Conservation (phyloP, 2,888 invertebrate genomes). For the Cerastoderma edule region DNA sequence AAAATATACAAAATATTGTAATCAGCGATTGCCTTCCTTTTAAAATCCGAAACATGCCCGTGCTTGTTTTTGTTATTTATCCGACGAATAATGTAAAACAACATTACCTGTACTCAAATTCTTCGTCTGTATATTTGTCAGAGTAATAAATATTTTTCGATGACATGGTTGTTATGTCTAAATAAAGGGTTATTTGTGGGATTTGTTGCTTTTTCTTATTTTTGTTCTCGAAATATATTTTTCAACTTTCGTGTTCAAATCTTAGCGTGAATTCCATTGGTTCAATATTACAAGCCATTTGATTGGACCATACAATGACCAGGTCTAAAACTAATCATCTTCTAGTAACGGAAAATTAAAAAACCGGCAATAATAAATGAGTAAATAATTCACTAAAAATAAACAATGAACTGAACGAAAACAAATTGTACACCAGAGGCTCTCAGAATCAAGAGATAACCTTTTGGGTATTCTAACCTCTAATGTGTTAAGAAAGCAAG, state of each 20-base stretch:
- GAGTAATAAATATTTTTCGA: constrained; percentile 95
- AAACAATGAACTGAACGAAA: no score
- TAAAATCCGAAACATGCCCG: constrained; percentile 11
- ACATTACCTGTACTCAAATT: constrained; percentile 94
- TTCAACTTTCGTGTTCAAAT: constrained; percentile 22
- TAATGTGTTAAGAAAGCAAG: no score
- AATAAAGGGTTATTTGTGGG: not conserved
- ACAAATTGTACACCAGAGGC: no score
- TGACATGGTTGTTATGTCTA: constrained; percentile 76
- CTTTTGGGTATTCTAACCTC: no score
- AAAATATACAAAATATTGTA: no score
- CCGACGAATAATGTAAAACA: not conserved
- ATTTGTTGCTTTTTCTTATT: not conserved
- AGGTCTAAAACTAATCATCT: not conserved
- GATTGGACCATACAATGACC: not conserved
- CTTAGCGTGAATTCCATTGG: not conserved
- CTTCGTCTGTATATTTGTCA: constrained; percentile 95
- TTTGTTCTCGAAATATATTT: not conserved
- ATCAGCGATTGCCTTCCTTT: no score
- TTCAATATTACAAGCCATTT: not conserved
- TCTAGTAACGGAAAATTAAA: no score
- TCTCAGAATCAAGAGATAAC: no score
- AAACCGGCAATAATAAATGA: no score
- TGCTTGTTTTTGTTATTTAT: not conserved
- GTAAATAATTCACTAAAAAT: no score